Percentiles rank a stretch among this genome's conserved stretches.
Evolutionary conservation across 2,113 vertebrate genomes (phyloP).

Genomic region (Mustela nigripes): DNA sequence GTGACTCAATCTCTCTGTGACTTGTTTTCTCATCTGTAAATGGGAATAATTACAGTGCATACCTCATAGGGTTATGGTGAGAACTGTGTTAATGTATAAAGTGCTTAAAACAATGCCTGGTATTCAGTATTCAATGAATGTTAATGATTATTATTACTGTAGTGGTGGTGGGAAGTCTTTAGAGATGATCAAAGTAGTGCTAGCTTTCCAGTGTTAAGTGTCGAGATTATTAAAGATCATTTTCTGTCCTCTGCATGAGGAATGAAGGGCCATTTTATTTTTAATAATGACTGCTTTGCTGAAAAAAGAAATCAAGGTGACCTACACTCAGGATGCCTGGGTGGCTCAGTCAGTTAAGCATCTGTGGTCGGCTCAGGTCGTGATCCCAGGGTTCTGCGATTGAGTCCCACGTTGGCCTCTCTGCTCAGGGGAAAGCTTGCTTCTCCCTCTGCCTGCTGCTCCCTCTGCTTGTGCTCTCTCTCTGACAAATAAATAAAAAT

Average conservation of each 20-base stretch:
- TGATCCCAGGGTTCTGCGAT: background rate
- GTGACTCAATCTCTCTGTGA: constrained; percentile 52
- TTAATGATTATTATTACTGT: background rate
- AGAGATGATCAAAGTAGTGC: background rate
- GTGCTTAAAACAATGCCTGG: constrained; percentile 25
- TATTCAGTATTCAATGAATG: background rate
- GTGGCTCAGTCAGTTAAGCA: background rate
- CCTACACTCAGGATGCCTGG: background rate
- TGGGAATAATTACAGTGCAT: constrained; percentile 24
- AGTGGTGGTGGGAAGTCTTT: background rate
- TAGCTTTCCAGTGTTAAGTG: background rate
- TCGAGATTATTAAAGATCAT: background rate
- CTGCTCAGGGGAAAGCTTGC: background rate
- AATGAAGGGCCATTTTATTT: constrained; percentile 38
- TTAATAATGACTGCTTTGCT: background rate
- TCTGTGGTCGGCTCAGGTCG: background rate
- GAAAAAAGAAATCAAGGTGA: background rate
- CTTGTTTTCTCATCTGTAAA: constrained; percentile 36
- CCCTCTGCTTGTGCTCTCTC: background rate
- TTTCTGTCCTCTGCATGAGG: constrained; percentile 13
- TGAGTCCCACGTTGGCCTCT: no score
- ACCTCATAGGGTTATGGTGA: background rate
- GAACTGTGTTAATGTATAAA: constrained; percentile 46
- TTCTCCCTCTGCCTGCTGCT: background rate
- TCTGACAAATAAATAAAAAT: background rate